phyloP scores from a whole-genome alignment of 2,113 vertebrate genomes.

The Microtus richardsoni region DNA sequence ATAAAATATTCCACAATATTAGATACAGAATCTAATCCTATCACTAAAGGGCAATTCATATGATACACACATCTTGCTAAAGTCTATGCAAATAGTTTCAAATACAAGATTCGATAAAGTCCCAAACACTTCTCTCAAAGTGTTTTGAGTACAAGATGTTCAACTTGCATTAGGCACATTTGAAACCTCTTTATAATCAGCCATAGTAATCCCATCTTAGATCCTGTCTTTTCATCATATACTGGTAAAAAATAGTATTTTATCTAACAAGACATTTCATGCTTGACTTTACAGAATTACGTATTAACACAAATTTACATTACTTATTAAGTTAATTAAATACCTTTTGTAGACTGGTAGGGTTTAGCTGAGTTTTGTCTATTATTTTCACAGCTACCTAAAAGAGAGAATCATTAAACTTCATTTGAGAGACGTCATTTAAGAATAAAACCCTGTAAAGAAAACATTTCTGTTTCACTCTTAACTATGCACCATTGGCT shows the following conservation, averaged over 20 bases:
- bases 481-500: neutral
- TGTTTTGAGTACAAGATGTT: neutral
- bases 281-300: constrained; percentile 17
- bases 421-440: constrained; percentile 28
- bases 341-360: constrained; percentile 99
- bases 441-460: constrained; percentile 27
- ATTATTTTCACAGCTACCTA: constrained; percentile 99
- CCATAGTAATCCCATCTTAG: neutral
- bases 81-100: neutral
- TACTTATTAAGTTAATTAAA: constrained; percentile 61
- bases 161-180: neutral
- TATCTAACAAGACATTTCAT: neutral
- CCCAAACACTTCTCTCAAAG: neutral
- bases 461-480: constrained; percentile 21
- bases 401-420: constrained; percentile 71
- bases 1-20: neutral
- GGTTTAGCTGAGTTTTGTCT: constrained; percentile 99
- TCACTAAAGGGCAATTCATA: neutral
- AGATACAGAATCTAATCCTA: neutral
- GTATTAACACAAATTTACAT: constrained; percentile 13
- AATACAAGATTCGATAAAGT: neutral
- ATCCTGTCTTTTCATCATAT: neutral
- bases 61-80: neutral
- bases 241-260: neutral
- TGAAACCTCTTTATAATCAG: neutral